These are phyloP conservation scores for Diarsia mendica DNA, from an alignment of 2,888 invertebrate genomes.

Conservation along the genomic window DNA sequence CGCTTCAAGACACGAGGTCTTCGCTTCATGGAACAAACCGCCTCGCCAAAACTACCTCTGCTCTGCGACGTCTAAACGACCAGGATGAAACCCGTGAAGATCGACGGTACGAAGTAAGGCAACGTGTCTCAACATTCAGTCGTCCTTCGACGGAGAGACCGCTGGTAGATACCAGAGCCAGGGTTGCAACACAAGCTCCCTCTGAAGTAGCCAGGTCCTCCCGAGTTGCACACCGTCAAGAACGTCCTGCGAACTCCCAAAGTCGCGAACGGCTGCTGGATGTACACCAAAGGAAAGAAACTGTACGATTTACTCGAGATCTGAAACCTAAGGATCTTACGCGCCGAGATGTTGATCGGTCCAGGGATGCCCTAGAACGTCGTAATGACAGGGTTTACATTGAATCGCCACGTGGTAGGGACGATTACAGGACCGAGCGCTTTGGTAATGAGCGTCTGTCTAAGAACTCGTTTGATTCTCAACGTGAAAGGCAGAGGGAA, in stretches of 20 bases:
- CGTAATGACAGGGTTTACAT: constrained; percentile 39
- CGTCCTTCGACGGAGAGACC: constrained; percentile 46
- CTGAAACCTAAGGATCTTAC: constrained; percentile 26
- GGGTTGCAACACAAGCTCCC: constrained; percentile 27
- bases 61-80: constrained; percentile 45
- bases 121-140: constrained; percentile 43
- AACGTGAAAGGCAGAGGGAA: constrained; percentile 23
- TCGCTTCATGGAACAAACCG: constrained; percentile 67
- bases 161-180: constrained; percentile 27
- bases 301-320: constrained; percentile 22
- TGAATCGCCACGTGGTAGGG: constrained; percentile 24
- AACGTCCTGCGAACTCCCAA: constrained; percentile 25
- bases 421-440: constrained; percentile 22
- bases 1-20: constrained; percentile 69
- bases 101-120: constrained; percentile 67
- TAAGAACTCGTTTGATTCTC: constrained; percentile 20
- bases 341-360: constrained; percentile 16
- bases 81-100: constrained; percentile 65
- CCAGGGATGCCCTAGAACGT: constrained; percentile 29
- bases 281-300: constrained; percentile 24
- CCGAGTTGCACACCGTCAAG: constrained; percentile 1
- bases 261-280: constrained; percentile 38
- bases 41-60: constrained; percentile 57
- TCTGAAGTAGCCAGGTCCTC: constrained; percentile 29
- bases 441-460: constrained; percentile 37